Evolutionary conservation across 2,888 invertebrate genomes (phyloP), one percentile per base, ranked within the genome.

Genomic region (Shargacucullia verbasci): DNA sequence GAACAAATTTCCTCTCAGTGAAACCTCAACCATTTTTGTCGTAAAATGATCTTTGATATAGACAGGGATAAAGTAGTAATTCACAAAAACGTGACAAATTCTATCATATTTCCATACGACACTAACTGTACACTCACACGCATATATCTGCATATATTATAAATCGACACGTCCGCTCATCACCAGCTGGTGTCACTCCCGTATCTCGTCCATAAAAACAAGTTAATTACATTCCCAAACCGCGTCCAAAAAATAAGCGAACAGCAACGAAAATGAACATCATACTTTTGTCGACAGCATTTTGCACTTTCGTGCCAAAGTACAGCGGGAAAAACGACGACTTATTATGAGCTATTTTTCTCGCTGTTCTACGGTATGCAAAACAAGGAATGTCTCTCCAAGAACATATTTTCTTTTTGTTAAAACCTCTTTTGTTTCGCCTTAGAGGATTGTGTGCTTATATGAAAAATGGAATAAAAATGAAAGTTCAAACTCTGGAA

Each of bases 291-390:
- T 37, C 11, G 40, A 66, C 66, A 70, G 9, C 47, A 41, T 71
- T 66, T 70, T 70, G 66, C 66, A 66, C 66, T 66, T 43, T 45
- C 13, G 12, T 39, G 29, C 9, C 8, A 4, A 48, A 47, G 10
- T 27, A 35, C 9, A 6, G 10, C 15, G 35, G 14, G 12, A 9
- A 10, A 40, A 59, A 65, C 20, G 20, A 4, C 2, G 20, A 3
- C 20, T 20, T 20, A 20, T 20, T 20, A 20, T 20, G 20, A 20
- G 20, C 4, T 4, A 4, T 20, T 20, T 20, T 20, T 20, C 20
- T 20, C 20, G 20, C 20, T 20, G 20, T 14, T 49, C 0, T n/a
- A 20, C 20, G 4, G 4, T 3, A 48, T 59, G 52, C 45, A 59
- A 31, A 65, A 48, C 50, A 48, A 37, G 8, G 44, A 52, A 52